Percentiles rank a stretch among this genome's conserved stretches.
phyloP scores from a whole-genome alignment of 2,113 vertebrate genomes.

The Trachemys scripta region DNA sequence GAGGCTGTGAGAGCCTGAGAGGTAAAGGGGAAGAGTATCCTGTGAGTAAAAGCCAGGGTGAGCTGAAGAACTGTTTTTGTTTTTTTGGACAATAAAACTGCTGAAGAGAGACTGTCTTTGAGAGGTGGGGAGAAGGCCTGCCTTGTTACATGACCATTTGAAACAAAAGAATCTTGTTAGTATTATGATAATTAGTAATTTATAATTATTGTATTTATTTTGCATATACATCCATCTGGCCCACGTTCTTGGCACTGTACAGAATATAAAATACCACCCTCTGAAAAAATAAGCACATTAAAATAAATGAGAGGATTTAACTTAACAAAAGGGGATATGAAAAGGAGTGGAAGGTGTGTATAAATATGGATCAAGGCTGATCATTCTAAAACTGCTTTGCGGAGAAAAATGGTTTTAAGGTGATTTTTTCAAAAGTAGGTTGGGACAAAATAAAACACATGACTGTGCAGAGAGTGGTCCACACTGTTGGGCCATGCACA shows the following conservation, averaged over 20 bases:
- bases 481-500: neutral
- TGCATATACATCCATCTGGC: neutral
- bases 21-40: too few relatives aligned
- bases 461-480: fast-evolving
- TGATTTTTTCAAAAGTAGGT: neutral
- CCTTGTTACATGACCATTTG: too few relatives aligned
- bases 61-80: neutral
- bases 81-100: neutral
- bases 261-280: neutral
- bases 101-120: too few relatives aligned
- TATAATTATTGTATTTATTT: neutral
- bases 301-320: neutral
- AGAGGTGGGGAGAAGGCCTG: too few relatives aligned
- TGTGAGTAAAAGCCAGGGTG: neutral
- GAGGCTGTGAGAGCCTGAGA: too few relatives aligned
- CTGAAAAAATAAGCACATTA: neutral
- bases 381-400: neutral
- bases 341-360: neutral
- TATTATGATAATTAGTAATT: neutral
- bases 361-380: neutral
- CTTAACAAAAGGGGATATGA: neutral
- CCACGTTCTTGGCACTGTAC: neutral
- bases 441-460: neutral
- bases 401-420: neutral
- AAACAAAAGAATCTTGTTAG: neutral